These are phyloP conservation scores for Salmo trutta DNA, from an alignment of 2,797 vertebrate genomes.

Conservation along the genomic window DNA sequence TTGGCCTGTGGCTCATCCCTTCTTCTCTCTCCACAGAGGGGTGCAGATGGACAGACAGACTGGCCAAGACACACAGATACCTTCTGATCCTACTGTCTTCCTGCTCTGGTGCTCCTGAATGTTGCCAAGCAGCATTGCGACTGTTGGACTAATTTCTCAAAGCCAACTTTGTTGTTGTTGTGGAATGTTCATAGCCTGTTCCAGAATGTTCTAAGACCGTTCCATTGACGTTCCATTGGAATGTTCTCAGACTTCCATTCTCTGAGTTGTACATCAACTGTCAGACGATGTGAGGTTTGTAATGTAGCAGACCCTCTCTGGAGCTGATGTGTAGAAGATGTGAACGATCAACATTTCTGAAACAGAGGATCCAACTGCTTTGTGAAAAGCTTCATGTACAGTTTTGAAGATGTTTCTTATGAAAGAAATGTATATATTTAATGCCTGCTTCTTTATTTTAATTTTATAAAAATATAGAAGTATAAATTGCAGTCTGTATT, in stretches of 20 bases:
- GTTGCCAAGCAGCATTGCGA: slow-evolving; percentile 61
- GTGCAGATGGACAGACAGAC: slow-evolving; percentile 33
- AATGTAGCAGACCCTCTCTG: slow-evolving; percentile 71
- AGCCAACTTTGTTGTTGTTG: slow-evolving; percentile 32
- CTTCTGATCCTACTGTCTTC: slow-evolving; percentile 35
- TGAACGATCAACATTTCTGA: slow-evolving; percentile 70
- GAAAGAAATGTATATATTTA: slow-evolving; percentile 81
- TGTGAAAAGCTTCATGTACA: slow-evolving; percentile 85
- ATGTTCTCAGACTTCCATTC: slow-evolving; percentile 50
- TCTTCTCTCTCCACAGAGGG: slow-evolving; percentile 20
- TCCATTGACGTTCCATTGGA: slow-evolving; percentile 14
- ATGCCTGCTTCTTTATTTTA: slow-evolving; percentile 65
- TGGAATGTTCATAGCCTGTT: too few species aligned
- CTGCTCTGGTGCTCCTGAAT: slow-evolving; percentile 51
- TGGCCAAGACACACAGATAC: not conserved
- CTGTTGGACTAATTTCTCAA: slow-evolving; percentile 51
- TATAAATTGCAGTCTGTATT: slow-evolving; percentile 69
- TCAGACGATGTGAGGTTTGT: slow-evolving; percentile 31
- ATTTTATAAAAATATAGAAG: slow-evolving; percentile 61
- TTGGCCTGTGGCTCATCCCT: slow-evolving; percentile 38
- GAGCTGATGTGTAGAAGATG: slow-evolving; percentile 39
- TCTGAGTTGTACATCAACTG: slow-evolving; percentile 37
- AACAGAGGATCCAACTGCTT: slow-evolving; percentile 76
- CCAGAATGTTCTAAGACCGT: not conserved
- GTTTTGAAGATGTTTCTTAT: slow-evolving; percentile 79